phyloP scores from a whole-genome alignment of 1,140 invertebrate species.

The Acromyrmex echinatior region DNA sequence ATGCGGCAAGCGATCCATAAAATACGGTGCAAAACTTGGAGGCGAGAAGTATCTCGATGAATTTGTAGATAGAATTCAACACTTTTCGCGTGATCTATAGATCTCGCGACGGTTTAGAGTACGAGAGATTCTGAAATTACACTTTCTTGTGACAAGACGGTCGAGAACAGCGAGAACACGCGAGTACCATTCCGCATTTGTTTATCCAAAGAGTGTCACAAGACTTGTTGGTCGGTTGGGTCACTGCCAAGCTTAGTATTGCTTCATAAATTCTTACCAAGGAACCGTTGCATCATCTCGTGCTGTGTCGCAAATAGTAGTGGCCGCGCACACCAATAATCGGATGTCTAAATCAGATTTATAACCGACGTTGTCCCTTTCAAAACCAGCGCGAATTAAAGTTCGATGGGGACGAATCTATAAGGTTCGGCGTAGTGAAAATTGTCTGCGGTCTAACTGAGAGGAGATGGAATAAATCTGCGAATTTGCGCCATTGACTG shows the following conservation, averaged over 20 bases:
- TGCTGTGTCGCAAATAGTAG: conserved; percentile 80
- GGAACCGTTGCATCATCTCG: conserved; percentile 81
- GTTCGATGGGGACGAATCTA: conserved; percentile 18
- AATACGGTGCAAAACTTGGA: conserved; percentile 6
- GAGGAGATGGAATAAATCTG: conserved; percentile 45
- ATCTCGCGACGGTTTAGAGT: not conserved
- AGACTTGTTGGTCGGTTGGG: conserved; percentile 83
- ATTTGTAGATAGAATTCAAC: conserved; percentile 29
- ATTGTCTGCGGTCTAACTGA: conserved; percentile 53
- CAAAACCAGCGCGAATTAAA: conserved; percentile 62
- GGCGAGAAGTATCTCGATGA: conserved; percentile 16
- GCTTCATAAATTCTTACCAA: conserved; percentile 83
- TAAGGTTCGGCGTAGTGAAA: conserved; percentile 50
- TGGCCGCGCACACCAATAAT: conserved; percentile 75
- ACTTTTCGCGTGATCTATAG: conserved; percentile 24
- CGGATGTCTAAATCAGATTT: conserved; percentile 73
- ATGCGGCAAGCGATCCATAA: conserved; percentile 5
- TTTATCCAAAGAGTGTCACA: conserved; percentile 69
- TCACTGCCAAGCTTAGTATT: conserved; percentile 82
- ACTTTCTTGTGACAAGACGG: conserved; percentile 48
- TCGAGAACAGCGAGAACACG: not conserved
- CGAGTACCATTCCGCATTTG: conserved; percentile 63
- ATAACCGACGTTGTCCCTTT: conserved; percentile 56
- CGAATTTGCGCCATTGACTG: conserved; percentile 29
- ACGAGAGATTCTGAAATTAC: conserved; percentile 62